Conservation (phyloP, 2,888 invertebrate genomes). For the Cheiracanthium punctorium region DNA sequence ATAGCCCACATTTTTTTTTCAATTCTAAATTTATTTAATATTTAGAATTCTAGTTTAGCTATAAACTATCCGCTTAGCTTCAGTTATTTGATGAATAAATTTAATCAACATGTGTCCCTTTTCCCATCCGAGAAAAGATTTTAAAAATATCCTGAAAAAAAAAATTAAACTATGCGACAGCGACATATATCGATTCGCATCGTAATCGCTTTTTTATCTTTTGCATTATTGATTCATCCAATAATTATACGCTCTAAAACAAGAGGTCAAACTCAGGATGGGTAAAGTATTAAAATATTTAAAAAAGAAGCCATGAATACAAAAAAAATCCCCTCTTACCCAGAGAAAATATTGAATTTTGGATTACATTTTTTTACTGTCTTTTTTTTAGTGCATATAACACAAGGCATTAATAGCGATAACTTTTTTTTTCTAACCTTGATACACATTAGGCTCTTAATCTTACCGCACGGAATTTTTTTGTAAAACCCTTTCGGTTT, state of each 20-base stretch:
- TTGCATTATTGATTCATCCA: conserved; percentile 33
- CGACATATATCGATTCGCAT: no score
- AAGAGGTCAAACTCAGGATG: conserved; percentile 39
- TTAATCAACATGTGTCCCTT: no score
- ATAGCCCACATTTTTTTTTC: no score
- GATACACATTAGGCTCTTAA: conserved; percentile 57
- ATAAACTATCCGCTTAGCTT: no score
- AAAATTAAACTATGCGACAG: no score
- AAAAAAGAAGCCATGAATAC: conserved; percentile 11
- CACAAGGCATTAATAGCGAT: conserved; percentile 40
- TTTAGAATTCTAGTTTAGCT: no score
- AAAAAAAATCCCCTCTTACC: conserved; percentile 29
- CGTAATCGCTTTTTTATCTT: no score
- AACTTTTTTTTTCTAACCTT: conserved; percentile 34
- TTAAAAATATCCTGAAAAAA: no score
- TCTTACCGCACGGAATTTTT: conserved; percentile 34
- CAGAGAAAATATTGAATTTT: conserved; percentile 61
- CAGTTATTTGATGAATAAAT: no score
- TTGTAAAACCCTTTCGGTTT: conserved; percentile 12
- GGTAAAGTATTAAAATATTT: conserved; percentile 57
- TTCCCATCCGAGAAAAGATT: no score
- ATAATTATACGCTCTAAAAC: conserved; percentile 32
- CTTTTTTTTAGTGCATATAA: conserved; percentile 28
- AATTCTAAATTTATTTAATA: no score
- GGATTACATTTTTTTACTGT: conserved; percentile 38